A percentile compares a stretch with the other conserved stretches of the same genome.
Conservation (phyloP, 2,797 vertebrate genomes). For the Chaunax sp. region DNA sequence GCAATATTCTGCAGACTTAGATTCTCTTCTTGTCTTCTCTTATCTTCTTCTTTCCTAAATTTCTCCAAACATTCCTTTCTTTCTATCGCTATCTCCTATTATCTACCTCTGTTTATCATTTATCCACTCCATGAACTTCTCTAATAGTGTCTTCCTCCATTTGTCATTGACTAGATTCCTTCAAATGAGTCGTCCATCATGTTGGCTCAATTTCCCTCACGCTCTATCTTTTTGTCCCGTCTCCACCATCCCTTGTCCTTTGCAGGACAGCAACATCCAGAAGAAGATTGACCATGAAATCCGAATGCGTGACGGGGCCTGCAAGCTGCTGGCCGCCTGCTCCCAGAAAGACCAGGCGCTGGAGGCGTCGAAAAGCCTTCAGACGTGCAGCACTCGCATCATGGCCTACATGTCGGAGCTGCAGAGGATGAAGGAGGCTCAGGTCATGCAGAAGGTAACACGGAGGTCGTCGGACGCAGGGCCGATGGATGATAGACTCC, state of each 20-base stretch:
- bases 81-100: too few species aligned
- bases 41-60: background rate
- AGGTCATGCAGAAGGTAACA: conserved; percentile 88
- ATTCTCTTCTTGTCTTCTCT: conserved; percentile 2
- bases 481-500: conserved; percentile 84
- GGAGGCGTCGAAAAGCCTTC: conserved; percentile 92
- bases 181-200: background rate
- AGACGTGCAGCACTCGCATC: conserved; percentile 91
- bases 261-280: conserved; percentile 93
- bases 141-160: background rate
- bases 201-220: background rate
- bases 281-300: conserved; percentile 95
- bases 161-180: background rate
- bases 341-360: conserved; percentile 92
- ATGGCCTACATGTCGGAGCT: conserved; percentile 95
- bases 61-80: too few species aligned
- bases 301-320: conserved; percentile 93
- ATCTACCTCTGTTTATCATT: too few species aligned
- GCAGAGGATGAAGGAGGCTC: conserved; percentile 93
- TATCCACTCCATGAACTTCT: background rate
- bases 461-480: conserved; percentile 89
- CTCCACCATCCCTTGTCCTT: background rate
- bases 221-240: too few species aligned
- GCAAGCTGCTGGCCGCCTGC: conserved; percentile 92
- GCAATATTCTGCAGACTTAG: conserved; percentile 17